A percentile compares a stretch with the other conserved stretches of the same genome.
Conservation (phyloP, 2,797 vertebrate genomes). For the Melopsittacus undulatus region DNA sequence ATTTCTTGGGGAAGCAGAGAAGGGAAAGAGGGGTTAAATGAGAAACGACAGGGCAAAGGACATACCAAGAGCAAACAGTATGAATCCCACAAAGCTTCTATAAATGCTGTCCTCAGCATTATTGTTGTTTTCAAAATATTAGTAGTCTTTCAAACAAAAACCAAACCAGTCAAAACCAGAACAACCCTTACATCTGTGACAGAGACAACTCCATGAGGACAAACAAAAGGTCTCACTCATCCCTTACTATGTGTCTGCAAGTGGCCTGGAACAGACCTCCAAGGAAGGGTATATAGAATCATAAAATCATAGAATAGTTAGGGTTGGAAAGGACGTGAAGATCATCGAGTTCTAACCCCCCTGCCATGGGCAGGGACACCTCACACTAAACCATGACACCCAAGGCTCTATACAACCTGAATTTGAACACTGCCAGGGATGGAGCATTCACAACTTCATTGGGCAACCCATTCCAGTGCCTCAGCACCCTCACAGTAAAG, state of each 20-base stretch:
- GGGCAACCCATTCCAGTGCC: too few species aligned
- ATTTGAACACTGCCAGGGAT: too few species aligned
- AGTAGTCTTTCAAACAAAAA: neutral
- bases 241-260: neutral
- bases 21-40: neutral
- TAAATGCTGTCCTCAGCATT: neutral
- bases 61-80: neutral
- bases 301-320: too few species aligned
- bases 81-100: neutral
- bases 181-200: neutral
- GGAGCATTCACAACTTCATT: too few species aligned
- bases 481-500: too few species aligned
- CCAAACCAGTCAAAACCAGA: neutral
- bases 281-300: neutral
- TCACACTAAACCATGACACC: too few species aligned
- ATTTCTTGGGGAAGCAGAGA: neutral
- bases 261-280: accelerated
- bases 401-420: too few species aligned
- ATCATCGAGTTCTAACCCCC: too few species aligned
- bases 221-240: accelerated
- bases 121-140: neutral
- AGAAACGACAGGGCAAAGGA: neutral
- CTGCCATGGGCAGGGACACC: too few species aligned
- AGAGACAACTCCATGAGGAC: too few species aligned
- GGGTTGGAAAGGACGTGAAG: too few species aligned